Base-by-base conservation (phyloP, 2,888 invertebrate genomes). In the Cabera pusaria region DNA sequence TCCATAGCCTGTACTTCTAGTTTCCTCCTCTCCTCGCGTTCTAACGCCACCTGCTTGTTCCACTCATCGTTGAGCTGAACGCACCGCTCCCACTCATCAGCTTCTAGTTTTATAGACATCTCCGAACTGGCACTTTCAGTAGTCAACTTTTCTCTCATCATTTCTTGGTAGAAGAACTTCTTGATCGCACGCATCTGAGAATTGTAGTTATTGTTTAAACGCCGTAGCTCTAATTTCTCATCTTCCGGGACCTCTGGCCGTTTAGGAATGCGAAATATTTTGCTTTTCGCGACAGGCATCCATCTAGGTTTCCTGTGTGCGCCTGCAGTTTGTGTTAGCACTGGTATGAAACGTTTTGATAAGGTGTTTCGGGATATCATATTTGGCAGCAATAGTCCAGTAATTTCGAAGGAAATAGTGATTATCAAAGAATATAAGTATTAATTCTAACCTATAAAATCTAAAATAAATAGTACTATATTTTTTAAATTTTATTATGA, bases 281-380 rank as follows among this genome's bases (percentile, higher is more conserved):
- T 97, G 53, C 92, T 93, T 82, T 94, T 95, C 0, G 96, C 96
- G 6, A 91, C 92, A 1, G 95, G 95, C 25, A 96, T 37, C 95
- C 95, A 95, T 46, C 93, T 84, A 0, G 96, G 96, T 75, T 97
- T 96, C 52, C 94, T 90, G 40, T 86, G 86, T 5, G 79, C 80
- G 40, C 72, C 68, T 0, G 82, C 85, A 17, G 58, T 63, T 58
- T 87, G 88, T 43, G 76, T 49, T 0, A 86, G 8, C 18, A 78
- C 47, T 2, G 86, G 87, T 52, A 71, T 62, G 10, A 74, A 59
- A 6, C 78, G 68, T 47, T 76, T 80, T n/a, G 84, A 42, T 8
- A 84, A 43, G 1, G 33, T 42, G 9, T 71, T 75, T 42, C 70
- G 66, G 8, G 56, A 54, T 25, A 70, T 50, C 70, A 72, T 74